Conservation (phyloP, 2,888 invertebrate genomes). For the Yponomeuta plumbellus region DNA sequence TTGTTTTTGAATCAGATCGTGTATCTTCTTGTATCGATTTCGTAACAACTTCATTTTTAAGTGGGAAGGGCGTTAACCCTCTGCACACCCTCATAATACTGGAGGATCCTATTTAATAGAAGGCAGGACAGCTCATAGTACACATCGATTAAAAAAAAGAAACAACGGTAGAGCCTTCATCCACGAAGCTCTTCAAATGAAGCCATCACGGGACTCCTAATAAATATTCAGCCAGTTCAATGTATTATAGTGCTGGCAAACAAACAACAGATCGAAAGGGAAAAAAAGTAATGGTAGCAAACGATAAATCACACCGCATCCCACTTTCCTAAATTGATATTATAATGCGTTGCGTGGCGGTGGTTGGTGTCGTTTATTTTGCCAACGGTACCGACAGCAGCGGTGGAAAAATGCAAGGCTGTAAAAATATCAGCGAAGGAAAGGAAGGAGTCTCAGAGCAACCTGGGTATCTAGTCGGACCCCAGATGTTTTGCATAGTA, state of each 20-base stretch:
- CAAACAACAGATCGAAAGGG: neutral
- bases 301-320: conserved; percentile 65
- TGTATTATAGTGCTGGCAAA: neutral
- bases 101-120: too few relatives aligned
- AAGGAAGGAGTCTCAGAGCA: too few relatives aligned
- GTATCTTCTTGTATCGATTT: too few relatives aligned
- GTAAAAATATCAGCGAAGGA: too few relatives aligned
- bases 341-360: conserved; percentile 61
- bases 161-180: neutral
- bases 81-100: too few relatives aligned
- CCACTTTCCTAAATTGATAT: conserved; percentile 77
- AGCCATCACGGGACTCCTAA: conserved; percentile 32
- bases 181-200: neutral
- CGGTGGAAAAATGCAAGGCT: neutral
- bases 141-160: too few relatives aligned
- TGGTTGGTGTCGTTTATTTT: conserved; percentile 42
- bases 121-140: too few relatives aligned
- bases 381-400: neutral
- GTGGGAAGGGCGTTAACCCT: too few relatives aligned
- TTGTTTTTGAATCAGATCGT: too few relatives aligned
- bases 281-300: conserved; percentile 32
- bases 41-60: too few relatives aligned
- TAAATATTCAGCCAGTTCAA: neutral
- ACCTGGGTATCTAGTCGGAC: too few relatives aligned
- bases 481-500: too few relatives aligned